Evolutionary conservation across 2,888 invertebrate species (phyloP).

Genomic region (Agapostemon virescens): DNA sequence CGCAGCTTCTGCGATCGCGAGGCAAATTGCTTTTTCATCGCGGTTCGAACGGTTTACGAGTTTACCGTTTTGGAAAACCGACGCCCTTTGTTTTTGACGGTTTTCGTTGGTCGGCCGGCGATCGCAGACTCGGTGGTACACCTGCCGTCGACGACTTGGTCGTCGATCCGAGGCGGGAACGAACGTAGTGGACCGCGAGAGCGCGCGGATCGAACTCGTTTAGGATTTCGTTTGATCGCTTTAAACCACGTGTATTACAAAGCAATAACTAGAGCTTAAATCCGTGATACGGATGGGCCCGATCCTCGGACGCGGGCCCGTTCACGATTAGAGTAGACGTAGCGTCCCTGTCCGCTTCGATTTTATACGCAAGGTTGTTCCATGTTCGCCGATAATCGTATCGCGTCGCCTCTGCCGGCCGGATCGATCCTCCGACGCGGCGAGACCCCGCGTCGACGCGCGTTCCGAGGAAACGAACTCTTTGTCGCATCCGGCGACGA

Average conservation of each 20-base stretch:
- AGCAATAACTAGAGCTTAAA: slow-evolving; percentile 79
- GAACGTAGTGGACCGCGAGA: slow-evolving; percentile 22
- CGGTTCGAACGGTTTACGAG: not conserved
- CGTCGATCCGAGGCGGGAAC: slow-evolving; percentile 12
- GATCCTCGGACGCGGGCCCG: slow-evolving; percentile 48
- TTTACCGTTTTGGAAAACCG: too few relatives aligned
- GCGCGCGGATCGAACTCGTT: slow-evolving; percentile 35
- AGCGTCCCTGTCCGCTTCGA: slow-evolving; percentile 36
- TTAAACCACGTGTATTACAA: slow-evolving; percentile 75
- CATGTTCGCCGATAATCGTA: slow-evolving; percentile 12
- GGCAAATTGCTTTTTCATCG: not conserved
- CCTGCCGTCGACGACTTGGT: not conserved
- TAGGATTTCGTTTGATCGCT: slow-evolving; percentile 60
- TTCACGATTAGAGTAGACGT: slow-evolving; percentile 55
- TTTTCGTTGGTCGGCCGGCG: not conserved
- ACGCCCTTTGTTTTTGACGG: too few relatives aligned
- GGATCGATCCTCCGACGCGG: not conserved
- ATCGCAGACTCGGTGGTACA: slow-evolving; percentile 20
- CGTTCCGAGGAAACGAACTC: not conserved
- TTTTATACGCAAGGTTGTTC: slow-evolving; percentile 35
- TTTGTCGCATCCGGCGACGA: not conserved
- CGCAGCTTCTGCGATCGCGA: not conserved
- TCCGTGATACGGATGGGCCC: slow-evolving; percentile 73
- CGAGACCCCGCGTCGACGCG: slow-evolving; percentile 20
- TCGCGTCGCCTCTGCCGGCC: not conserved